These are phyloP conservation scores for Rhodeus uyekii DNA, from an alignment of 2,797 vertebrate species.

Conservation along the genomic window DNA sequence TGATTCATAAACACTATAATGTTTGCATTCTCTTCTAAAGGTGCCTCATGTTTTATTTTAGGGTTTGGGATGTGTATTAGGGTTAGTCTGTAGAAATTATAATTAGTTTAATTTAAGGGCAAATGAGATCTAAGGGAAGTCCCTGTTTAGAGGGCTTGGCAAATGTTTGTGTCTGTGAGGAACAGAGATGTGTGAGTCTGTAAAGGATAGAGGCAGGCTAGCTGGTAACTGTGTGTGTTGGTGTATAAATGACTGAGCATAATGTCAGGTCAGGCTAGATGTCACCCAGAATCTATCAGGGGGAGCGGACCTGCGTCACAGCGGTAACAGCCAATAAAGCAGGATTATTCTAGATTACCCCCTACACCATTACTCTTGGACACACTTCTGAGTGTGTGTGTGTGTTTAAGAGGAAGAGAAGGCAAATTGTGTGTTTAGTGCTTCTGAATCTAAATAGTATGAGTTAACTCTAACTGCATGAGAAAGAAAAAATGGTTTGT, in stretches of 20 bases:
- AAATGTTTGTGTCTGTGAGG: background rate
- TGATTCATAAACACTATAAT: background rate
- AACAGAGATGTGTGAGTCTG: background rate
- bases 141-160: background rate
- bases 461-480: background rate
- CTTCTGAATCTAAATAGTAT: background rate
- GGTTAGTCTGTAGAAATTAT: slow-evolving; percentile 1
- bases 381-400: background rate
- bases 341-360: slow-evolving; percentile 80
- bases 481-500: background rate
- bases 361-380: slow-evolving; percentile 1
- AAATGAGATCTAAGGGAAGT: background rate
- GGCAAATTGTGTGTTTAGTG: background rate
- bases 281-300: slow-evolving; percentile 74
- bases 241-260: slow-evolving; percentile 52
- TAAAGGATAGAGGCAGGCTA: background rate
- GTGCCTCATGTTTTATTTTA: background rate
- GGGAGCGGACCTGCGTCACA: slow-evolving; percentile 75
- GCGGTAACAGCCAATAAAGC: slow-evolving; percentile 77
- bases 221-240: background rate
- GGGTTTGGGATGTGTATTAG: background rate
- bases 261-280: slow-evolving; percentile 66
- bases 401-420: background rate
- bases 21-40: background rate
- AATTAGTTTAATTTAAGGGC: slow-evolving; percentile 14